These are phyloP conservation scores for Dicrostonyx torquatus DNA, from an alignment of 2,797 vertebrate genomes.

Conservation along the genomic window DNA sequence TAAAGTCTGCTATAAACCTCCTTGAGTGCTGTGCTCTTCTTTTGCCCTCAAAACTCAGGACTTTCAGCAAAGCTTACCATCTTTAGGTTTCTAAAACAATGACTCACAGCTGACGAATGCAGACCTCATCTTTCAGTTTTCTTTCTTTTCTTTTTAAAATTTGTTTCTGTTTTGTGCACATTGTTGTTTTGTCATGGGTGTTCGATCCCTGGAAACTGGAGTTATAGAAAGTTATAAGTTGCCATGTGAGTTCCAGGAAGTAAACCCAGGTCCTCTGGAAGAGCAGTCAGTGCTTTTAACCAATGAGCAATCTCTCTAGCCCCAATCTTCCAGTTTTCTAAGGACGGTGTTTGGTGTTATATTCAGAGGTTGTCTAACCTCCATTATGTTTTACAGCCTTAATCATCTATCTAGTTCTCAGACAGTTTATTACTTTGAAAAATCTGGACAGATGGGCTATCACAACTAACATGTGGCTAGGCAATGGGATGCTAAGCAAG, in stretches of 20 bases:
- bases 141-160: no score
- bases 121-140: neutral
- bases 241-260: no score
- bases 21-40: neutral
- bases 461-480: neutral
- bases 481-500: neutral
- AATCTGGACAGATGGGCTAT: slow-evolving; percentile 61
- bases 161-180: no score
- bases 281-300: no score
- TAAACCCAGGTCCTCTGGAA: no score
- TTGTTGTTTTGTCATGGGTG: no score
- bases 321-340: slow-evolving; percentile 15
- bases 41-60: slow-evolving; percentile 11
- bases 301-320: no score
- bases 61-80: slow-evolving; percentile 42
- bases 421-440: slow-evolving; percentile 53
- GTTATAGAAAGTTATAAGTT: no score
- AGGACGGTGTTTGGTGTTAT: slow-evolving; percentile 1
- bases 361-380: slow-evolving; percentile 27
- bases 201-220: no score
- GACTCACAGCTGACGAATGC: neutral
- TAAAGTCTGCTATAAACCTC: slow-evolving; percentile 37
- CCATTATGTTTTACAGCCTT: slow-evolving; percentile 46
- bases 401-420: slow-evolving; percentile 67
- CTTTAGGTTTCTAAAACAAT: neutral